Conservation (phyloP, 2,888 invertebrate species). For the Physocephala rufipes region DNA sequence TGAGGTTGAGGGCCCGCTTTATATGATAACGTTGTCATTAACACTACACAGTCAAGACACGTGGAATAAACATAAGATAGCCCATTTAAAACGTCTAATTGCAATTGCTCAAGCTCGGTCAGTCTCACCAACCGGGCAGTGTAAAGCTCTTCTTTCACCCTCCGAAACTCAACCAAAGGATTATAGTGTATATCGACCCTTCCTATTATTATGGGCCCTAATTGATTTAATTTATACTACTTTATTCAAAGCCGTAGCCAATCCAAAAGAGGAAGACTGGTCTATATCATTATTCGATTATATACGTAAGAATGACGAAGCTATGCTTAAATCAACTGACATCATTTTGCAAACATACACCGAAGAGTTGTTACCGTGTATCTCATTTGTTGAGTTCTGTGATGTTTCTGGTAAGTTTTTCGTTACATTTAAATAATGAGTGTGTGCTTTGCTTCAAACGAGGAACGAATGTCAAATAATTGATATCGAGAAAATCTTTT, state of each 20-base stretch:
- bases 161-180: slow-evolving; percentile 70
- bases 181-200: slow-evolving; percentile 84
- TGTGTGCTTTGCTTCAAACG: no score
- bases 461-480: not conserved
- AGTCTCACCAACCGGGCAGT: slow-evolving; percentile 69
- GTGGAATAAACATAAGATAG: slow-evolving; percentile 78
- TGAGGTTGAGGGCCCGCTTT: slow-evolving; percentile 93
- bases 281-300: slow-evolving; percentile 89
- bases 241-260: slow-evolving; percentile 85
- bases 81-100: slow-evolving; percentile 80
- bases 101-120: slow-evolving; percentile 82
- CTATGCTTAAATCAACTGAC: slow-evolving; percentile 87
- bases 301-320: slow-evolving; percentile 93
- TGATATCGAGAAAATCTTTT: no score
- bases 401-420: slow-evolving; percentile 79
- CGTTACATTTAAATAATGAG: no score
- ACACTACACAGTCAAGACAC: slow-evolving; percentile 80
- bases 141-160: slow-evolving; percentile 67
- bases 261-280: slow-evolving; percentile 86
- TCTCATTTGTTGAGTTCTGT: slow-evolving; percentile 90
- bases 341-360: slow-evolving; percentile 82
- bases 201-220: slow-evolving; percentile 85
- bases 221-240: slow-evolving; percentile 84
- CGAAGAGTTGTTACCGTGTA: slow-evolving; percentile 89
- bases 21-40: slow-evolving; percentile 83